Evolutionary conservation across 1,140 invertebrate genomes (phyloP).

Genomic region (Scaptomyza hsui): DNA sequence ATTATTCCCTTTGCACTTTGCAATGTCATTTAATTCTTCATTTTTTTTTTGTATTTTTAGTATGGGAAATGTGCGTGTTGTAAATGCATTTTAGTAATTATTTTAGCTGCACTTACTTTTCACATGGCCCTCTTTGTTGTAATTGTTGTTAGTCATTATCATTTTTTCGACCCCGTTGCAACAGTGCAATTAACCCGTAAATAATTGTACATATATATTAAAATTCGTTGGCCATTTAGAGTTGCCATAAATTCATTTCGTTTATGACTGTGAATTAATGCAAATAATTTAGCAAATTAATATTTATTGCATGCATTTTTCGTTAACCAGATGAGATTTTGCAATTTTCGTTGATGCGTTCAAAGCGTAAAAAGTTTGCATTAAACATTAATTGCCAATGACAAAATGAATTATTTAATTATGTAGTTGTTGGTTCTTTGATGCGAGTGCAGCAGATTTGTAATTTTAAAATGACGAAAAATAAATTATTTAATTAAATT

Average conservation of each 20-base stretch:
- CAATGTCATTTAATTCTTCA: conserved; percentile 70
- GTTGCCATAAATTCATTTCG: conserved; percentile 59
- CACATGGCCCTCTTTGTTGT: conserved; percentile 1
- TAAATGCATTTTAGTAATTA: conserved; percentile 80
- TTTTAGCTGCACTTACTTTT: conserved; percentile 64
- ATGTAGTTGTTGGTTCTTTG: neutral
- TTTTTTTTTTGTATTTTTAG: neutral
- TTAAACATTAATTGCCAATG: conserved; percentile 35
- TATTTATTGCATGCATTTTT: conserved; percentile 49
- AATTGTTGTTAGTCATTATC: conserved; percentile 41
- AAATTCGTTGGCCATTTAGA: conserved; percentile 45
- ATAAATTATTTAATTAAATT: conserved; percentile 21
- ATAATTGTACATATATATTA: conserved; percentile 1
- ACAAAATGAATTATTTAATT: conserved; percentile 41
- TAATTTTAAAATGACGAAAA: conserved; percentile 25
- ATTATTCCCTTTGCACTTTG: conserved; percentile 78
- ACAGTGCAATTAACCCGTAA: conserved; percentile 43
- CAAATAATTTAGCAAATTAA: conserved; percentile 70
- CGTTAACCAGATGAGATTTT: conserved; percentile 23
- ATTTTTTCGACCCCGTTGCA: conserved; percentile 25
- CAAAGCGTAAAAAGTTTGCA: conserved; percentile 15
- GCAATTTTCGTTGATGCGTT: neutral
- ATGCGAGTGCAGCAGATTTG: neutral
- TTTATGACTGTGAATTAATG: conserved; percentile 61
- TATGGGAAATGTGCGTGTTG: conserved; percentile 45